A percentile compares a stretch with the other conserved stretches of the same genome.
Conservation (phyloP, 1,140 invertebrate genomes). For the Aphelenchoides avenae region DNA sequence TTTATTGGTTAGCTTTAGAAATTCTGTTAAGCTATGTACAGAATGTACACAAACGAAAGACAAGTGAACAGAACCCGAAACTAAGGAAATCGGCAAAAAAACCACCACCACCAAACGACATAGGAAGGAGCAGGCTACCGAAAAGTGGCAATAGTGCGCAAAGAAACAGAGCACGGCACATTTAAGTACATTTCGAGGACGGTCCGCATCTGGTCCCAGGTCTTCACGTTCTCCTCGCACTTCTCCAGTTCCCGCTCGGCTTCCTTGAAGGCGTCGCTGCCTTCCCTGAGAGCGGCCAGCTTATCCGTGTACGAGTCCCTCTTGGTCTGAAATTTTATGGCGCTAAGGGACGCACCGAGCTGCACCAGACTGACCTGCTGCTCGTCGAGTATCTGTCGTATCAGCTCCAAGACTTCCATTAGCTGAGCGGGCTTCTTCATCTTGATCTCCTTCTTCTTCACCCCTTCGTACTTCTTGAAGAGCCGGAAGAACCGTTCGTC, state of each 20-base stretch:
- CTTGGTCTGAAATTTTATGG: conserved; percentile 5
- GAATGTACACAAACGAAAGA: too few species aligned
- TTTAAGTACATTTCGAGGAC: conserved; percentile 94
- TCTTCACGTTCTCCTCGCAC: conserved; percentile 92
- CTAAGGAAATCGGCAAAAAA: too few species aligned
- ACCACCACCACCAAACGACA: too few species aligned
- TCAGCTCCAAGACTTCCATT: conserved; percentile 68
- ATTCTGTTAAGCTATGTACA: too few species aligned
- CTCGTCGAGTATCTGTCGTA: conserved; percentile 49
- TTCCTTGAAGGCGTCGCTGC: conserved; percentile 77
- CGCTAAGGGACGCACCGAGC: neutral
- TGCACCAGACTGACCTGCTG: conserved; percentile 23
- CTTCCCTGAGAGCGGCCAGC: conserved; percentile 77
- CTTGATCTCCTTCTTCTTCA: conserved; percentile 90
- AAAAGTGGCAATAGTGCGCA: neutral
- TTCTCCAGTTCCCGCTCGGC: conserved; percentile 70
- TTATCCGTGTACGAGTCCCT: conserved; percentile 58
- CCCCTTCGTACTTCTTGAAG: conserved; percentile 94
- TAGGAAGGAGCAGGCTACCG: neutral
- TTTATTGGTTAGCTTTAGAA: too few species aligned
- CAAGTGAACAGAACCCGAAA: too few species aligned
- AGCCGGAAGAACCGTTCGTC: conserved; percentile 98
- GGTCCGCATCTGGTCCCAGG: conserved; percentile 92
- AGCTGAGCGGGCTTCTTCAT: conserved; percentile 93
- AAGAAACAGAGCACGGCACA: too few species aligned